Percentiles rank a stretch among this genome's conserved stretches.
Conservation (phyloP, 2,113 vertebrate species). For the Silurus asotus region DNA sequence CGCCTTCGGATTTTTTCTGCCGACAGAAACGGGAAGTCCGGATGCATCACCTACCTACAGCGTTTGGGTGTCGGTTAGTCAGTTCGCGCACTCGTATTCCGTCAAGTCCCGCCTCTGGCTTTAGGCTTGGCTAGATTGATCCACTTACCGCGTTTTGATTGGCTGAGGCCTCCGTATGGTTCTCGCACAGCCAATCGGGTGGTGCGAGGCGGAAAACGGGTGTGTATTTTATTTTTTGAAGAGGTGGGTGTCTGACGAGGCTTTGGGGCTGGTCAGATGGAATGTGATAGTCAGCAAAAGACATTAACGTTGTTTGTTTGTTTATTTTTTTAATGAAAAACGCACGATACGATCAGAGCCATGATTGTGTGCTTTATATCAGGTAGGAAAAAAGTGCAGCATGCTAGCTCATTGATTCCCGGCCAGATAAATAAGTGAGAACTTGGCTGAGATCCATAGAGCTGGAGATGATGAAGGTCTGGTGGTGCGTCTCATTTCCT, state of each 20-base stretch:
- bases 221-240: not conserved
- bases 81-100: not conserved
- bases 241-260: constrained; percentile 9
- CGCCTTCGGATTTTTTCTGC: too few species aligned
- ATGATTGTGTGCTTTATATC: not conserved
- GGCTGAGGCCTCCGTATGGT: not conserved
- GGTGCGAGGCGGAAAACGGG: not conserved
- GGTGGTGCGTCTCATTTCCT: not conserved
- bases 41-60: not conserved
- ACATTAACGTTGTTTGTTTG: too few species aligned
- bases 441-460: not conserved
- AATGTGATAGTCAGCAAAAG: constrained; percentile 35
- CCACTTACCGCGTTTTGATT: not conserved
- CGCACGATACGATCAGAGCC: not conserved
- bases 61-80: constrained; percentile 11
- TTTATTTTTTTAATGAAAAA: too few species aligned
- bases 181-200: not conserved
- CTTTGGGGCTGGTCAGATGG: constrained; percentile 7
- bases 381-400: not conserved
- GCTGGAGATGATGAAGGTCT: not conserved
- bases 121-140: not conserved
- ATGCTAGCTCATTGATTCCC: constrained; percentile 20
- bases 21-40: constrained; percentile 6
- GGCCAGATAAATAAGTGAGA: not conserved
- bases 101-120: not conserved